These are phyloP conservation scores for Schizothorax lantsangensis DNA, from an alignment of 2,797 vertebrate species.

Conservation along the genomic window DNA sequence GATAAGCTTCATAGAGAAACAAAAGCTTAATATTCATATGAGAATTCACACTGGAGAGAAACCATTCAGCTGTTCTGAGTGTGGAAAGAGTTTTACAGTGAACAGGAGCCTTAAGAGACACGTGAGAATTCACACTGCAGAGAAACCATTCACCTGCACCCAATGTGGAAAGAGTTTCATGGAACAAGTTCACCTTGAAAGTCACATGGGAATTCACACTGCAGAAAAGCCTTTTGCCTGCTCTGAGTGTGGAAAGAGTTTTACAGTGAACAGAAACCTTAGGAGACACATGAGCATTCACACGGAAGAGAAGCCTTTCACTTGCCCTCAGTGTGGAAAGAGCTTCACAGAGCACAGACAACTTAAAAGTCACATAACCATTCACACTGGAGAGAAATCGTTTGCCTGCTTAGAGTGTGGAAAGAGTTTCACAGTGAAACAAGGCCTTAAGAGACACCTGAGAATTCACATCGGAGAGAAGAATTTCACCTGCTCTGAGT, in stretches of 20 bases:
- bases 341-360: background rate
- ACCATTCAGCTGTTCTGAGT: background rate
- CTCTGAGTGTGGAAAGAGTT: background rate
- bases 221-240: background rate
- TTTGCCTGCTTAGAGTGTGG: background rate
- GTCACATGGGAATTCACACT: background rate
- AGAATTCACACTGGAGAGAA: conserved; percentile 6
- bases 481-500: background rate
- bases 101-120: background rate
- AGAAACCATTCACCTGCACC: background rate
- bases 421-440: conserved; percentile 2
- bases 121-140: background rate
- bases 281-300: background rate
- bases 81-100: background rate
- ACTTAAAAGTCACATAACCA: background rate
- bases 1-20: background rate
- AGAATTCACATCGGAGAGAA: background rate
- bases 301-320: background rate
- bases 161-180: background rate
- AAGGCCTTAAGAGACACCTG: background rate
- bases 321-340: background rate
- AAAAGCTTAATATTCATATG: conserved; percentile 2
- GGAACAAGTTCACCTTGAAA: background rate
- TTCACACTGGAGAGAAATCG: background rate
- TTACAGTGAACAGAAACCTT: background rate